Conservation (phyloP, 2,888 invertebrate genomes). For the Caenorhabditis japonica region DNA sequence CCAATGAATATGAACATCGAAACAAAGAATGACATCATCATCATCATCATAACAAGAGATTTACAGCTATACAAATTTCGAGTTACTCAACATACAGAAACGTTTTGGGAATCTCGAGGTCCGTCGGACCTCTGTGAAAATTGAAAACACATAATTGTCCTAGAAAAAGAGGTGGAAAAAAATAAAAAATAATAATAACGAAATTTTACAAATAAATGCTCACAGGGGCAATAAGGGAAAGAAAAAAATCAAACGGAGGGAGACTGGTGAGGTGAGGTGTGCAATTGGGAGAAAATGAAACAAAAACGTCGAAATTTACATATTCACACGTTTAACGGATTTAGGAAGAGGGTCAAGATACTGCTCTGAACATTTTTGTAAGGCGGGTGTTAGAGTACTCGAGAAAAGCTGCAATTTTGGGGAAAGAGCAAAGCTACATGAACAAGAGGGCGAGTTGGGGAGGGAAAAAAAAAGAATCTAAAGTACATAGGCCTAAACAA, state of each 20-base stretch:
- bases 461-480: background rate
- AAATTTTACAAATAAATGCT: slow-evolving; percentile 45
- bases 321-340: slow-evolving; percentile 42
- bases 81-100: slow-evolving; percentile 51
- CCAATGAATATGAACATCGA: slow-evolving; percentile 46
- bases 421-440: slow-evolving; percentile 9
- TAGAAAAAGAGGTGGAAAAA: slow-evolving; percentile 33
- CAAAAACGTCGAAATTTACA: slow-evolving; percentile 54
- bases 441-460: slow-evolving; percentile 5
- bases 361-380: slow-evolving; percentile 31
- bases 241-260: too few relatives aligned
- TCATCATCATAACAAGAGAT: slow-evolving; percentile 49
- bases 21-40: slow-evolving; percentile 23
- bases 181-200: slow-evolving; percentile 25
- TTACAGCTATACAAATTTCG: slow-evolving; percentile 53
- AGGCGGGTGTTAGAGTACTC: slow-evolving; percentile 4
- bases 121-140: slow-evolving; percentile 13
- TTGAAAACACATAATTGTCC: slow-evolving; percentile 18
- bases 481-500: background rate
- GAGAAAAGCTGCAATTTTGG: slow-evolving; percentile 20
- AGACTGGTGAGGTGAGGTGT: background rate
- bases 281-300: slow-evolving; percentile 1
- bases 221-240: slow-evolving; percentile 33
- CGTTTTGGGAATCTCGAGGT: background rate
- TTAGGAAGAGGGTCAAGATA: slow-evolving; percentile 44